Base-by-base conservation (phyloP, 2,888 invertebrate genomes). In the Iselma pallidipennis region DNA sequence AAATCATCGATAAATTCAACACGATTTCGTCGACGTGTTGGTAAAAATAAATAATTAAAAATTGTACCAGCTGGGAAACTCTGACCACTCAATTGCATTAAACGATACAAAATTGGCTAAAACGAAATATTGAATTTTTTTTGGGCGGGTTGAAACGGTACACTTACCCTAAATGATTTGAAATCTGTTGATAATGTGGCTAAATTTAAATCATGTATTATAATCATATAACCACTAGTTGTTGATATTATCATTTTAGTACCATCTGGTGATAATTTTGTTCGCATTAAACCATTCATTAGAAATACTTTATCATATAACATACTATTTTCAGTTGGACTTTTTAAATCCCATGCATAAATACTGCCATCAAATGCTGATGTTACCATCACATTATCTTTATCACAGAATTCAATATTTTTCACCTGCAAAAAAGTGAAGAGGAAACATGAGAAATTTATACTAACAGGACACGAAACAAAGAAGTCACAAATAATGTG, bases 351-450 rank as follows among this genome's bases (percentile, higher is more conserved):
- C 97, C 97, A 97, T 0, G 95, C 91, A 74, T 91, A 95, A 76
- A 97, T 93, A 74, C 92, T 92, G 12, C 96, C 96, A 80, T 97
- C 96, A 77, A 96, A 91, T 0, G 95, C 96, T 1, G 95, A 96
- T 0, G 95, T 95, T 12, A 97, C 89, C 60, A 97, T 84, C 7
- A 95, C 84, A 66, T 92, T 91, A 76, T 93, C 92, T 75, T 89
- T 89, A 21, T 89, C 88, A 28, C 94, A 94, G 80, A 94, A 96
- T 78, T 97, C 96, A 68, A 97, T 95, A 80, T 96, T 97, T 81
- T 97, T 97, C 50, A 95, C 79, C 80, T 79, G n/a, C n/a, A n/a
- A n/a, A n/a, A n/a, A n/a, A n/a, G n/a, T n/a, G n/a, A n/a, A n/a
- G n/a, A n/a, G n/a, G n/a, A n/a, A n/a, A n/a, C n/a, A n/a, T n/a